phyloP scores from a whole-genome alignment of 2,888 invertebrate genomes.

The Aspidapion aeneum region DNA sequence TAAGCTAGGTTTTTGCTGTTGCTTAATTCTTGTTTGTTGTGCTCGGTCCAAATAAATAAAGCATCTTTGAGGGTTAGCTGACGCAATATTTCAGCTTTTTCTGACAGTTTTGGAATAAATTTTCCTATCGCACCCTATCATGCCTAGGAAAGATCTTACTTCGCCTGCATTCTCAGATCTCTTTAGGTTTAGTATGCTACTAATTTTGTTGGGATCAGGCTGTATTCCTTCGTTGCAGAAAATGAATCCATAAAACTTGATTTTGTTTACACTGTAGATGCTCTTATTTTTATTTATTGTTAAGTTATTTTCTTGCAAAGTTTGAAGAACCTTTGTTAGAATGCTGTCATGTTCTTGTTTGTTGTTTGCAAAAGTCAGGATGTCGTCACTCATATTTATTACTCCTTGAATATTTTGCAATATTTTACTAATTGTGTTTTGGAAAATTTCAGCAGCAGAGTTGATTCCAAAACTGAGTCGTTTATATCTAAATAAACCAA shows the following conservation, averaged over 20 bases:
- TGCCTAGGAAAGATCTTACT: constrained; percentile 29
- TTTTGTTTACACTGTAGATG: constrained; percentile 18
- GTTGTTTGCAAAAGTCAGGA: constrained; percentile 33
- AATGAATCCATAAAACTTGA: constrained; percentile 35
- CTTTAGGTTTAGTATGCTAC: constrained; percentile 28
- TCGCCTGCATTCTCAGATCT: constrained; percentile 27
- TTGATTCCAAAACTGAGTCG: too few species aligned
- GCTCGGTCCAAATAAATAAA: too few species aligned
- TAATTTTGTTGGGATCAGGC: constrained; percentile 36
- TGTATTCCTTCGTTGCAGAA: constrained; percentile 33
- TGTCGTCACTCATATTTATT: constrained; percentile 13
- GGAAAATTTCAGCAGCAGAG: too few species aligned
- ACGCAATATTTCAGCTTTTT: too few species aligned
- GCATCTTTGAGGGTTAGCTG: too few species aligned
- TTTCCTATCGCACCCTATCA: constrained; percentile 33
- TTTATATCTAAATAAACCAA: too few species aligned
- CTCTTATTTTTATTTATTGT: too few species aligned
- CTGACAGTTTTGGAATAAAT: too few species aligned
- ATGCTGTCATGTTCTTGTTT: constrained; percentile 33
- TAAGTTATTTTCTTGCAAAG: constrained; percentile 36
- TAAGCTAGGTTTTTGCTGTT: constrained; percentile 9
- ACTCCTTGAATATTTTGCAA: too few species aligned
- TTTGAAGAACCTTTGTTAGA: constrained; percentile 34
- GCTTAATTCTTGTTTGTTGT: constrained; percentile 16
- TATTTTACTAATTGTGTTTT: too few species aligned